Base-by-base conservation (phyloP, 2,888 invertebrate species). In the Archips xylosteana region DNA sequence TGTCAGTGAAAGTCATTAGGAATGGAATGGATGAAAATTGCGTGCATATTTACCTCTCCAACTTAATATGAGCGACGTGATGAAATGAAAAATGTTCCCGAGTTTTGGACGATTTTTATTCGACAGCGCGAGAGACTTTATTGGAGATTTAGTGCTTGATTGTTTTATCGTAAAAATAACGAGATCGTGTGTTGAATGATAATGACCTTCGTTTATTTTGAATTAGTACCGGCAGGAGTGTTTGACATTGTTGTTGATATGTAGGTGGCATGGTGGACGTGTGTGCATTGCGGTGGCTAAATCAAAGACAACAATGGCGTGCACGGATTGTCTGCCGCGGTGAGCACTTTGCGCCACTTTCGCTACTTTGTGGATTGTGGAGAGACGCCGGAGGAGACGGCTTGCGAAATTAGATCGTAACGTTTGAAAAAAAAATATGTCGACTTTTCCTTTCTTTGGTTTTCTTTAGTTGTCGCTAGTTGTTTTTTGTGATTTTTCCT, bases 1-100 rank as follows among this genome's bases (percentile, higher is more conserved):
- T 92, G 93, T 92, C 94, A 93, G 90, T 89, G 92, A 91, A 93
- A 94, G 94, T 94, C 94, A 94, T 94, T 94, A 94, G 92, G 91
- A 93, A 87, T 83, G 92, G 91, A 92, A 92, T 92, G 92, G 91
- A 92, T 92, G 92, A 89, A 91, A 94, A 94, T 94, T 92, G 92
- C 92, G 90, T 90, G 89, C 91, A 92, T 93, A 93, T 92, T 92
- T 92, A 91, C 86, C 87, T 90, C 88, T 89, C 88, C 83, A 87
- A 89, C 89, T 91, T 93, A 89, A 92, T 92, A 92, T 87, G 87
- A 90, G 89, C 82, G 88, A 85, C 86, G 84, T 88, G 87, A 88
- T 89, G 86, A 89, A 91, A 91, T 91, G 87, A 89, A 90, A 78
- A 90, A 90, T 87, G 83, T 87, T 82, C 81, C 82, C 76, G 81